Evolutionary conservation across 2,797 vertebrate genomes (phyloP), one percentile per base, ranked within the genome.

Genomic region (Alectoris magna): DNA sequence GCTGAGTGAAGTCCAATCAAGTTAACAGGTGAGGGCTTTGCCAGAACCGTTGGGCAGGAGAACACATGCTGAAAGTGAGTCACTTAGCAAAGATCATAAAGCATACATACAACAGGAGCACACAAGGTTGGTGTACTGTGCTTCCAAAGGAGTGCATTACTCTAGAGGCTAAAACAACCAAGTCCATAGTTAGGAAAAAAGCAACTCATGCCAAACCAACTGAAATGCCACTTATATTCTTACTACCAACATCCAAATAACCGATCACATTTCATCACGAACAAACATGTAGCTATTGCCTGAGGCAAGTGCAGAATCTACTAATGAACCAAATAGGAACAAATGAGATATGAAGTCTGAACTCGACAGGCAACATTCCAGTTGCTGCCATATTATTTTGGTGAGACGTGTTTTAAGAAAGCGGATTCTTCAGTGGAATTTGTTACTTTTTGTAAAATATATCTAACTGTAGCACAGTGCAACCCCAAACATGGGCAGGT

Each of bases 361-460:
- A 96, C 93, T 73, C 3, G 91, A 95, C 31, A 39, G 83, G 39
- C 86, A 94, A 38, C 93, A 93, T 96, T 96, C 96, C 94, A 87
- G 84, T 63, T 91, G 84, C 88, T 92, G 88, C 59, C 44, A 19
- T 90, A 34, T 68, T 73, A 86, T 39, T 87, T 70, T 21, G 4
- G 21, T 29, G 59, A 80, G 62, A 46, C 11, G 1, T 48, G 43
- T 71, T 38, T 62, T 68, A 59, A 31, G 49, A 77, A 75, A 46
- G 58, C 23, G 49, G 59, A 71, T 59, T 80, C 64, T 85, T 87
- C 23, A 48, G 6, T 29, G 34, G 19, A 71, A 83, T 87, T 76
- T 12, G 1, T 67, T 74, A 43, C 22, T 85, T 77, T 87, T 78
- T 88, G 34, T 80, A 18, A 68, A 71, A 58, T 58, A 36, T 62